Percentiles rank a stretch among this genome's conserved stretches.
phyloP scores from a whole-genome alignment of 2,797 vertebrate species.

The Hafferia zeledoni region DNA sequence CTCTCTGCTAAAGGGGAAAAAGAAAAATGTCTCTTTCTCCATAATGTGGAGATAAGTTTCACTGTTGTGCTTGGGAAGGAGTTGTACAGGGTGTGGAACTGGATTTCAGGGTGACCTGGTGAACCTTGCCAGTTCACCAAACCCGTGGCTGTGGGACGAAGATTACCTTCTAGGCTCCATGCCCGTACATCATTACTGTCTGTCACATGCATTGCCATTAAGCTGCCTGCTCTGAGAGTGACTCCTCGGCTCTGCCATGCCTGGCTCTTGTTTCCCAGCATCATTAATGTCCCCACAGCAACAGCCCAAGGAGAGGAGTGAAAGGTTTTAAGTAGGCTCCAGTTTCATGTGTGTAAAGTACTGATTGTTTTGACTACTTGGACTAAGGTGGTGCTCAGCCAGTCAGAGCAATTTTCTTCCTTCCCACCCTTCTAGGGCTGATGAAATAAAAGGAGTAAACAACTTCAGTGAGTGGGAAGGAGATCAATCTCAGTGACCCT shows the following conservation, averaged over 20 bases:
- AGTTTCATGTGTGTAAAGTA: neutral
- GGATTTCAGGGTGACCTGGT: neutral
- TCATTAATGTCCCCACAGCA: neutral
- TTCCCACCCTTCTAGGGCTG: neutral
- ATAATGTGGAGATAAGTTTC: neutral
- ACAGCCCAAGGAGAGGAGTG: neutral
- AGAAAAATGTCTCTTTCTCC: neutral
- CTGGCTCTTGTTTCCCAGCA: neutral
- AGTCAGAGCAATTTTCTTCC: neutral
- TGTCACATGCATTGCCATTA: neutral
- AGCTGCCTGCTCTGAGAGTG: neutral
- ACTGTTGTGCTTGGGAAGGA: neutral
- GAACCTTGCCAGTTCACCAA: neutral
- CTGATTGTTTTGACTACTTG: neutral
- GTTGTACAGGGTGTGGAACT: neutral
- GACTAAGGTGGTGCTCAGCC: neutral
- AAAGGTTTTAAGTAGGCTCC: neutral
- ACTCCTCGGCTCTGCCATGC: neutral
- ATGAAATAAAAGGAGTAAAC: constrained; percentile 21
- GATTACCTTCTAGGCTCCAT: neutral
- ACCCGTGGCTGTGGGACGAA: neutral
- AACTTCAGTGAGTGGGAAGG: neutral
- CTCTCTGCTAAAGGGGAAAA: neutral
- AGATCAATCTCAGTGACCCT: neutral
- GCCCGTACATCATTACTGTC: neutral